A percentile compares a stretch with the other conserved stretches of the same genome.
Conservation (phyloP, 2,888 invertebrate genomes). For the Synanthedon myopaeformis region DNA sequence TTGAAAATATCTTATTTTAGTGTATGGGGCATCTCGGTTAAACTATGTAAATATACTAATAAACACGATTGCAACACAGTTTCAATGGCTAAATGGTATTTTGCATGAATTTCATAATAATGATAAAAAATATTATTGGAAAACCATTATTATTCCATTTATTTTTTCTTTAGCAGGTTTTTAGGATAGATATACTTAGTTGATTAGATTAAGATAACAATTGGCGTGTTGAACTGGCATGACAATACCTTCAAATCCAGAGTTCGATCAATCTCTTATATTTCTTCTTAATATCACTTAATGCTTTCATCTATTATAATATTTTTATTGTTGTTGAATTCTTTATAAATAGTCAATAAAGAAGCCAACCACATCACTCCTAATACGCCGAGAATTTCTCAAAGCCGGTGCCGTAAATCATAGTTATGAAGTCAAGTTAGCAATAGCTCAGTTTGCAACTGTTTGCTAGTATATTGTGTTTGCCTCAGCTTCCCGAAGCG, state of each 20-base stretch:
- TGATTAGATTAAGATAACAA: too few relatives aligned
- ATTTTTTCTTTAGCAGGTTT: too few relatives aligned
- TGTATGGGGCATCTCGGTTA: too few relatives aligned
- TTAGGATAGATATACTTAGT: too few relatives aligned
- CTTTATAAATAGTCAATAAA: constrained; percentile 20
- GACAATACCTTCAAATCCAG: constrained; percentile 19
- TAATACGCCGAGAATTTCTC: constrained; percentile 18
- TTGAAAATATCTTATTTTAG: too few relatives aligned
- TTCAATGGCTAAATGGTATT: too few relatives aligned
- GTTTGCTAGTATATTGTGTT: not conserved
- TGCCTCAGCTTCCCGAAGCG: not conserved
- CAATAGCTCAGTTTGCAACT: not conserved
- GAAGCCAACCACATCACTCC: constrained; percentile 29
- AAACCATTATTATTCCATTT: too few relatives aligned
- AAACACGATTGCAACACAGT: too few relatives aligned
- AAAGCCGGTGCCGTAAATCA: constrained; percentile 12
- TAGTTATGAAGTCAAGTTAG: not conserved
- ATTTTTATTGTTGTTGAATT: constrained; percentile 13
- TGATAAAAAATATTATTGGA: too few relatives aligned
- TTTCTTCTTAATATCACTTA: constrained; percentile 15
- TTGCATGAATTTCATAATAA: too few relatives aligned
- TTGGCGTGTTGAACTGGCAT: too few relatives aligned
- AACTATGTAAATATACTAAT: too few relatives aligned
- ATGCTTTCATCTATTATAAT: constrained; percentile 11
- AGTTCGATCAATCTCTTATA: constrained; percentile 6